phyloP scores from a whole-genome alignment of 2,113 vertebrate species.

The Gyps fulvus region DNA sequence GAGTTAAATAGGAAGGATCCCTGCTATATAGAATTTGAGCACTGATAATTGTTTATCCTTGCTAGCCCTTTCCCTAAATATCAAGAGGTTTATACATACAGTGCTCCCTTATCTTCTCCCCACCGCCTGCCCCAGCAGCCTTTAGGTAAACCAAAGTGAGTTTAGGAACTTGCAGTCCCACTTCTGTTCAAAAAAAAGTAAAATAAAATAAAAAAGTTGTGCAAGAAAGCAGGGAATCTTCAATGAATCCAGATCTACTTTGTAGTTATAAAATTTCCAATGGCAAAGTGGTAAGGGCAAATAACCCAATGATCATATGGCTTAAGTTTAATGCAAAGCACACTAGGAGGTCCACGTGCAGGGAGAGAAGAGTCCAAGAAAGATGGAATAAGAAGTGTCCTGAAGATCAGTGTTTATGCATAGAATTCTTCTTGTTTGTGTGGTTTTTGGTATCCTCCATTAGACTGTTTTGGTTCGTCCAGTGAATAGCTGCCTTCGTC shows the following conservation, averaged over 20 bases:
- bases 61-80: slow-evolving; percentile 41
- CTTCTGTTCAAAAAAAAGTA: background rate
- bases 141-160: slow-evolving; percentile 59
- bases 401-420: slow-evolving; percentile 67
- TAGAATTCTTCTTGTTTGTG: slow-evolving; percentile 79
- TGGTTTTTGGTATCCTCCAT: slow-evolving; percentile 76
- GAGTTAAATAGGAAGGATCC: slow-evolving; percentile 42
- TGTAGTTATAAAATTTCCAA: slow-evolving; percentile 54
- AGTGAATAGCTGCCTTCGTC: slow-evolving; percentile 77
- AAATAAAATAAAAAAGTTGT: background rate
- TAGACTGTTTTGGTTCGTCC: slow-evolving; percentile 76
- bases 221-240: slow-evolving; percentile 51
- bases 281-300: slow-evolving; percentile 34
- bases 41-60: slow-evolving; percentile 4
- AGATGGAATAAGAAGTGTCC: slow-evolving; percentile 7
- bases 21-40: background rate
- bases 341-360: slow-evolving; percentile 64
- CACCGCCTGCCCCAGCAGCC: slow-evolving; percentile 56
- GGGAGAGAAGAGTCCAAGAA: slow-evolving; percentile 61
- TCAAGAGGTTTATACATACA: slow-evolving; percentile 43
- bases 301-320: slow-evolving; percentile 57
- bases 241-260: slow-evolving; percentile 44
- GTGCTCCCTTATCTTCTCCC: slow-evolving; percentile 58
- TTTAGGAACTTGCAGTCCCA: slow-evolving; percentile 22
- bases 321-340: slow-evolving; percentile 71